These are phyloP conservation scores for Bombus turneri DNA, from an alignment of 1,140 invertebrate genomes.

Conservation along the genomic window DNA sequence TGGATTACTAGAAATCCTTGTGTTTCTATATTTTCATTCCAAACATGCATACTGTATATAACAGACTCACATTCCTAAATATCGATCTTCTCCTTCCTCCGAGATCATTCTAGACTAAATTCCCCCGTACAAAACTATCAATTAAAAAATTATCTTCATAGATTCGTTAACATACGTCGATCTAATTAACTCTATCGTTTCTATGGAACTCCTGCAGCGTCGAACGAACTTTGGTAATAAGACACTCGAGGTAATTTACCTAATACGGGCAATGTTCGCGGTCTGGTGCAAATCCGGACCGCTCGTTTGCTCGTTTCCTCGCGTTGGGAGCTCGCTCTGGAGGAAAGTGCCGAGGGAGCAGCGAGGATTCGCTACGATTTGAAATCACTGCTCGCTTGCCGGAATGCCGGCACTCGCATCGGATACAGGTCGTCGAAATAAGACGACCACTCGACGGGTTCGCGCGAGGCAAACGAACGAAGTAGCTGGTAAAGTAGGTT, in stretches of 20 bases:
- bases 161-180: background rate
- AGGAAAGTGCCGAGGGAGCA: background rate
- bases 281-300: no score
- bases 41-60: no score
- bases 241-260: no score
- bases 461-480: constrained; percentile 45
- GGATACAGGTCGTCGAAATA: constrained; percentile 47
- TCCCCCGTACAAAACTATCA: background rate
- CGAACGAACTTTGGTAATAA: background rate
- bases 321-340: no score
- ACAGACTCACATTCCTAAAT: no score
- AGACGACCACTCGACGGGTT: constrained; percentile 40
- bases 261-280: no score
- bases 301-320: no score
- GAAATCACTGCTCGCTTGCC: constrained; percentile 5
- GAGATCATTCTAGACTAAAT: background rate
- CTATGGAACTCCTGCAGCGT: background rate
- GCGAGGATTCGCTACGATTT: background rate
- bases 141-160: background rate
- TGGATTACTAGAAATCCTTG: no score
- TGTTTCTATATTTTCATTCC: no score
- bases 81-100: background rate
- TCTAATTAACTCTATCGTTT: background rate
- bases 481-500: constrained; percentile 71
- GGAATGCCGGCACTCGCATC: background rate